Base-by-base conservation (phyloP, 2,888 invertebrate species). In the Cancer borealis region DNA sequence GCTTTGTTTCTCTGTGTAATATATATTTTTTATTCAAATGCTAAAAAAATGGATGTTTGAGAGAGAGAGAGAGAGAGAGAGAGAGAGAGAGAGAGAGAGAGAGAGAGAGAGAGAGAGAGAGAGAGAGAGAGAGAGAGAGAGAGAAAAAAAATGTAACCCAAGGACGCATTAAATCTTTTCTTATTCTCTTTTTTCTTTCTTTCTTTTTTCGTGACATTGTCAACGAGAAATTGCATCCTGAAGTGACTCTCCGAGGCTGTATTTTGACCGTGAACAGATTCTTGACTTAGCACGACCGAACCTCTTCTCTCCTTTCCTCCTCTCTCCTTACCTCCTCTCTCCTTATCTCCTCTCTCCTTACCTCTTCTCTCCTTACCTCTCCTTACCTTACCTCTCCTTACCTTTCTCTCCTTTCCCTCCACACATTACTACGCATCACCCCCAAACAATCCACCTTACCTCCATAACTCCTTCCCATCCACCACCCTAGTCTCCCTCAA, bases 1-100 rank as follows among this genome's bases (percentile, higher is more conserved):
- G 4, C 21, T 66, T 66, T 66, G 60, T 66, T 17, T 66, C 60
- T 66, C 12, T 66, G 17, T 66, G 14, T 49, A 4, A 49, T 49
- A 17, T 54, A 66, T n/a, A 6, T 66, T n/a, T 21, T 21, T 21
- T 4, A 66, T 21, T 66, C n/a, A 66, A 66, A 21, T n/a, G n/a
- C 66, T 21, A 21, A n/a, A 17, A 21, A 66, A n/a, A 66, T 66
- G n/a, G 14, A 12, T 54, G 66, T 3, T 66, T 14, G 14, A 66
- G 66, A 66, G 66, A 66, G 66, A 66, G 66, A 66, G 66, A 66
- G 66, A 66, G 66, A 66, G 66, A 66, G 66, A 66, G 66, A 66
- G 66, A 66, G 66, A 66, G 66, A 66, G 66, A 66, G 66, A 66
- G 66, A 66, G 66, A 66, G 66, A 66, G 66, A 66, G 66, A n/a